phyloP scores from a whole-genome alignment of 2,113 vertebrate species.

The Pimephales promelas region DNA sequence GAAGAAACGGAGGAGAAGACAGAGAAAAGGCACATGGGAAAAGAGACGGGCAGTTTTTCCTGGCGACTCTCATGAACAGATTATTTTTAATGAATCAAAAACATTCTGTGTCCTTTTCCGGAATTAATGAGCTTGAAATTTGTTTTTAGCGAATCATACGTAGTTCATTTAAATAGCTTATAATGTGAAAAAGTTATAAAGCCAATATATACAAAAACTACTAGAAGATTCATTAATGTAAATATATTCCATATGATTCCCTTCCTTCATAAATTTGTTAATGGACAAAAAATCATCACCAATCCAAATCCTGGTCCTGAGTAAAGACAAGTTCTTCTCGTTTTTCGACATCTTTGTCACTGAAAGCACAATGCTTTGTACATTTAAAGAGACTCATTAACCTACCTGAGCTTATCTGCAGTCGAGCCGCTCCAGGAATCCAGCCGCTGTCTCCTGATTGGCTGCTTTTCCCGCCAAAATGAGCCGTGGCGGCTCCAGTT shows the following conservation, averaged over 20 bases:
- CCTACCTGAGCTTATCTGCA: not conserved
- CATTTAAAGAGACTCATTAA: conserved; percentile 7
- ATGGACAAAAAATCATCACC: not conserved
- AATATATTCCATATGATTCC: not conserved
- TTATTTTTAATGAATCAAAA: not conserved
- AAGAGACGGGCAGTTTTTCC: not conserved
- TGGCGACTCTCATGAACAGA: not conserved
- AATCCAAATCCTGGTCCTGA: not conserved
- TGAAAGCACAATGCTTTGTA: not conserved
- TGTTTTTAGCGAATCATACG: not conserved
- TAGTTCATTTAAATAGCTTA: not conserved
- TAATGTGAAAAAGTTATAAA: not conserved
- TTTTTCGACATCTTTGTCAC: not conserved
- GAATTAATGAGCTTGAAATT: not conserved
- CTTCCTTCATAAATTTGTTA: not conserved
- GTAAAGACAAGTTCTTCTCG: not conserved
- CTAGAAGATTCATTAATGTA: not conserved
- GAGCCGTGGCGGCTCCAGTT: not conserved
- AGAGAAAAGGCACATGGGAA: not conserved
- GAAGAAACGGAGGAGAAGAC: not conserved
- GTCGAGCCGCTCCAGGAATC: not conserved
- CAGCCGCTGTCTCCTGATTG: not conserved
- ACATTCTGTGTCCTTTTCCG: not conserved
- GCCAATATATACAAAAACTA: not conserved
- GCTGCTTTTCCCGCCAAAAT: not conserved